Conservation (phyloP, 2,113 vertebrate species). For the human (Homo sapiens) region GRCh38 chr15:40750501-40751000, state of each 20-base stretch:
- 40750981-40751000: no score
- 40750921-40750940: background rate
- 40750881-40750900: background rate
- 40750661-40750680: background rate
- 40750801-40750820: background rate
- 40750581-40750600: background rate
- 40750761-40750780: background rate
- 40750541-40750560: background rate
- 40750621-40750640: background rate
- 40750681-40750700: background rate
- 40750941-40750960: background rate
- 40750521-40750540: background rate
- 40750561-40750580: background rate
- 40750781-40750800: background rate
- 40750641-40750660: background rate
- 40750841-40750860: background rate
- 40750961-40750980: background rate
- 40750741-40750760: background rate
- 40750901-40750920: background rate
- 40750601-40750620: background rate
- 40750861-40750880: background rate
- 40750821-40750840: background rate
- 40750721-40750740: background rate
- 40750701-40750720: background rate
- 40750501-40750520: background rate